These are phyloP conservation scores for Pica pica DNA, from an alignment of 2,113 vertebrate genomes.

Conservation along the genomic window DNA sequence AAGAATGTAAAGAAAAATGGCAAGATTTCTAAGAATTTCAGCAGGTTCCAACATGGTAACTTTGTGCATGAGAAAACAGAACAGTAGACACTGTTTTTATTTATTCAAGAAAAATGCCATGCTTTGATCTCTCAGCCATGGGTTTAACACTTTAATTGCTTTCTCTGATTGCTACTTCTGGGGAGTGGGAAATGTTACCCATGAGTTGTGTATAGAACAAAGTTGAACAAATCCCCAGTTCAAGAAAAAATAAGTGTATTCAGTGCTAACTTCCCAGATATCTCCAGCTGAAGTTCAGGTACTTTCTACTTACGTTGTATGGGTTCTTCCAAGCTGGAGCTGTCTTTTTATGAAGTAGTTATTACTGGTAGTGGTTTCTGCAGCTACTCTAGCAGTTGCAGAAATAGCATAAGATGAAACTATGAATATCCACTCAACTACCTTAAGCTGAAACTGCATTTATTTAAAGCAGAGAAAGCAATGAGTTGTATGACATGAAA, in stretches of 20 bases:
- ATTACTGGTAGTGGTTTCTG: neutral
- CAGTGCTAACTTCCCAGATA: neutral
- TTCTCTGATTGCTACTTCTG: neutral
- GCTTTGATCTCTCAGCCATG: neutral
- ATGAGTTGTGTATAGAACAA: neutral
- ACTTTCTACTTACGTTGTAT: neutral
- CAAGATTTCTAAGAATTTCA: neutral
- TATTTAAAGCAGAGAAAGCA: neutral
- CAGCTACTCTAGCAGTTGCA: neutral
- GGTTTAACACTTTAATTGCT: neutral
- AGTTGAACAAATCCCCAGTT: neutral
- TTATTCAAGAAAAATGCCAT: neutral
- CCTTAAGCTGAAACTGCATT: neutral
- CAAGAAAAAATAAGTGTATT: neutral
- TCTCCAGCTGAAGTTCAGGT: neutral
- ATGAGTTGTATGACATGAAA: neutral
- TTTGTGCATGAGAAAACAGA: neutral
- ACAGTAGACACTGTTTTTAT: neutral
- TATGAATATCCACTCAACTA: neutral
- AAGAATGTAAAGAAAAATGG: neutral
- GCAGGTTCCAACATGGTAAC: neutral
- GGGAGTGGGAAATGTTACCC: neutral
- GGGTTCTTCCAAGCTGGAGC: neutral
- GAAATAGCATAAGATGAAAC: neutral
- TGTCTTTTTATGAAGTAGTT: neutral